Conservation (phyloP, 2,888 invertebrate species). For the Heliconius sara region DNA sequence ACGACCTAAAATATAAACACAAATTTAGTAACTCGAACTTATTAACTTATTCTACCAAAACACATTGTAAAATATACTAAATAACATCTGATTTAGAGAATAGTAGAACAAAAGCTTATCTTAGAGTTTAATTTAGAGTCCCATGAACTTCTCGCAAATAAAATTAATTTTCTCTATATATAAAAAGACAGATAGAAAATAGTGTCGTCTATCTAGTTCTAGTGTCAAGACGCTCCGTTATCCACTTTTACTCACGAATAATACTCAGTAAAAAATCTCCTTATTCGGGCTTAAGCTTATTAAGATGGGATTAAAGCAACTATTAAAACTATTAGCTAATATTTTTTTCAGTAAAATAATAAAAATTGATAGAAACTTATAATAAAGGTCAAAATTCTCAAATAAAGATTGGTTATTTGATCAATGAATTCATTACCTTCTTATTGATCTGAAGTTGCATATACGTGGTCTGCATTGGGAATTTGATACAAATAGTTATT, state of each 20-base stretch:
- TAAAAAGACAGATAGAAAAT: too few relatives aligned
- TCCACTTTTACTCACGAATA: too few relatives aligned
- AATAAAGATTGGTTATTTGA: background rate
- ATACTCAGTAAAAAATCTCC: background rate
- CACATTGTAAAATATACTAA: too few relatives aligned
- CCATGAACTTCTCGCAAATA: background rate
- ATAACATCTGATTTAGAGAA: background rate
- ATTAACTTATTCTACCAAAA: background rate
- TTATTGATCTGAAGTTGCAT: background rate
- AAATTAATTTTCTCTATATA: background rate
- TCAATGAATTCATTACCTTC: background rate
- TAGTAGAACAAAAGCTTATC: background rate
- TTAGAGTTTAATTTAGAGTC: background rate
- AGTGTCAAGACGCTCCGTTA: too few relatives aligned
- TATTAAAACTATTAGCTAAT: background rate
- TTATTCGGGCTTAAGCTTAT: background rate
- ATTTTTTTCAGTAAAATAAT: background rate
- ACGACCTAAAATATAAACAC: too few relatives aligned
- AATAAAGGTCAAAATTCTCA: constrained; percentile 4
- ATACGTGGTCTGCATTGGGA: constrained; percentile 14
- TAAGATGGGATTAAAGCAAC: background rate
- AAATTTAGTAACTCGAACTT: background rate
- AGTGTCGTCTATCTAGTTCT: too few relatives aligned
- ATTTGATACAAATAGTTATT: background rate
- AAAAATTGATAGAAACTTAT: constrained; percentile 12